These are phyloP conservation scores for Dipodomys spectabilis DNA, from an alignment of 2,113 vertebrate genomes.

Conservation along the genomic window DNA sequence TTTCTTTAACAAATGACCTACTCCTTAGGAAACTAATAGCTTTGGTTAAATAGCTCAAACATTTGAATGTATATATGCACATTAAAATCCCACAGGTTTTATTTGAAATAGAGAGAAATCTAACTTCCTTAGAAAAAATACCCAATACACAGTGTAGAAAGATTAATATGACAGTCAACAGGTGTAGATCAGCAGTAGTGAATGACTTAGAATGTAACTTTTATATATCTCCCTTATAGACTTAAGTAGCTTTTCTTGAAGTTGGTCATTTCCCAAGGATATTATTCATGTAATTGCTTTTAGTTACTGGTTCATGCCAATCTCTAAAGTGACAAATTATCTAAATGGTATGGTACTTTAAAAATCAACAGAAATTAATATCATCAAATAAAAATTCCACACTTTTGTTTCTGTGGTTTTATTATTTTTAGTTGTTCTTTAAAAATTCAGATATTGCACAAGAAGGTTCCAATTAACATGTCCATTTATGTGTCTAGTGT, in stretches of 20 bases:
- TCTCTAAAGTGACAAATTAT: not conserved
- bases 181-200: not conserved
- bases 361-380: no score
- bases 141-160: not conserved
- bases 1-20: constrained; percentile 46
- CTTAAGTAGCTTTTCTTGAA: not conserved
- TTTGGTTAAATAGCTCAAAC: constrained; percentile 5
- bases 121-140: constrained; percentile 6
- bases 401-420: no score
- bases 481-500: no score
- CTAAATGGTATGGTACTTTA: not conserved
- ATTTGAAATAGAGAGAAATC: constrained; percentile 26
- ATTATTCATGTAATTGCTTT: not conserved
- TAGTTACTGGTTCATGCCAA: not conserved
- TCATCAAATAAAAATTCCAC: no score
- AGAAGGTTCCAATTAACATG: no score
- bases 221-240: not conserved
- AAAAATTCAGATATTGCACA: no score
- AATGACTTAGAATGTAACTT: not conserved
- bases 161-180: not conserved
- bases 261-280: not conserved
- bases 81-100: constrained; percentile 32
- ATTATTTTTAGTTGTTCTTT: no score
- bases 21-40: not conserved
- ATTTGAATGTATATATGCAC: not conserved